These are phyloP conservation scores for Arenaria interpres DNA, from an alignment of 2,113 vertebrate genomes.

Conservation along the genomic window DNA sequence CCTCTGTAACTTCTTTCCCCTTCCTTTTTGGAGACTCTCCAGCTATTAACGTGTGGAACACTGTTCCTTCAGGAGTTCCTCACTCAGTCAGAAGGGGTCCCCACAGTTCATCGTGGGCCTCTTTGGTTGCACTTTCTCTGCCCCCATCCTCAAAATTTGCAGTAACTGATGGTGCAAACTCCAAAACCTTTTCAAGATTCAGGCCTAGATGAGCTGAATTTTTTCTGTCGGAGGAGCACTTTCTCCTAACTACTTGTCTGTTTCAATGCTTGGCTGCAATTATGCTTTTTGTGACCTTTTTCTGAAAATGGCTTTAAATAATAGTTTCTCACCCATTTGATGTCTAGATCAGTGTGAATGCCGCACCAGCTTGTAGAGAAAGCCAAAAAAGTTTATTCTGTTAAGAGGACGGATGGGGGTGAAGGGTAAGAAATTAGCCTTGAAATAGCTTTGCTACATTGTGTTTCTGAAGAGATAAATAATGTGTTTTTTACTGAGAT, in stretches of 20 bases:
- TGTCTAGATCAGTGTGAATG: background rate
- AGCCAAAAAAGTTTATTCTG: background rate
- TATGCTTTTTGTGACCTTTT: background rate
- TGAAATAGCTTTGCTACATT: background rate
- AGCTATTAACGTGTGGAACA: background rate
- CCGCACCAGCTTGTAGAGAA: background rate
- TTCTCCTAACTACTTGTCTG: background rate
- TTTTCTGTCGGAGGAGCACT: background rate
- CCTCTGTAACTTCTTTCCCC: background rate
- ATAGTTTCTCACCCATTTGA: background rate
- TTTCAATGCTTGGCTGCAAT: background rate
- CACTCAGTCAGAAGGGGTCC: background rate
- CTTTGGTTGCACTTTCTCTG: background rate
- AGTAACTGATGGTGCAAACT: background rate
- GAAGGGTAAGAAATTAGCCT: background rate
- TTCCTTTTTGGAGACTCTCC: background rate
- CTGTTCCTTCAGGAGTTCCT: background rate
- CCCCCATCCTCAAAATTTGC: background rate
- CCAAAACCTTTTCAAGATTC: background rate
- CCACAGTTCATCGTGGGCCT: background rate
- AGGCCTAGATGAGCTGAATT: background rate
- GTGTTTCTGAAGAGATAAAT: slow-evolving; percentile 9
- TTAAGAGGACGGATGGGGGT: background rate
- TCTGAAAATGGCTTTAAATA: background rate
- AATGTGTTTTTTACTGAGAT: background rate